Percentiles rank a stretch among this genome's conserved stretches.
Conservation (phyloP, 2,888 invertebrate species). For the Adelphocoris suturalis region DNA sequence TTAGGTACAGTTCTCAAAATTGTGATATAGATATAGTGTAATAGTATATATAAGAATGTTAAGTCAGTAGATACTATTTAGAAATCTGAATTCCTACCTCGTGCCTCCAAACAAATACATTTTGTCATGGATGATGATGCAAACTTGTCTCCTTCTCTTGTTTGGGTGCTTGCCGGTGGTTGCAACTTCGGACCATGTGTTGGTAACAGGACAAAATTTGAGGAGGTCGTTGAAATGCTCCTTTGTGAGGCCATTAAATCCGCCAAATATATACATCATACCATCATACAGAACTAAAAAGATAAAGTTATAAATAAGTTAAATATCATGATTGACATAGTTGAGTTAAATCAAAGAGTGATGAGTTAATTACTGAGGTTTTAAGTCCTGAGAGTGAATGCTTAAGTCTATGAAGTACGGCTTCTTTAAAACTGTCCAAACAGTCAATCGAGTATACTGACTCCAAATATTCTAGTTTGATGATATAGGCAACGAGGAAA, state of each 20-base stretch:
- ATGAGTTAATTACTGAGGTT: too few species aligned
- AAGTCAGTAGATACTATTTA: neutral
- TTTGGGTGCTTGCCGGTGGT: slow-evolving; percentile 83
- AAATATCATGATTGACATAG: neutral
- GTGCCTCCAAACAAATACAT: slow-evolving; percentile 95
- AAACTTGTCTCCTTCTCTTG: slow-evolving; percentile 88
- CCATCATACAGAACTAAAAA: slow-evolving; percentile 88
- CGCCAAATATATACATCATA: slow-evolving; percentile 93
- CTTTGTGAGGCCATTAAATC: slow-evolving; percentile 88
- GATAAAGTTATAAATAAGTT: neutral
- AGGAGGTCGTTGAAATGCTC: slow-evolving; percentile 92
- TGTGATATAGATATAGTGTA: too few species aligned
- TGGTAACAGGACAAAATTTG: slow-evolving; percentile 84
- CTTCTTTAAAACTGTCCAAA: too few species aligned
- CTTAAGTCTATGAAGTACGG: too few species aligned
- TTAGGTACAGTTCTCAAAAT: too few species aligned
- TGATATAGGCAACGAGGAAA: too few species aligned
- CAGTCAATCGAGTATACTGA: too few species aligned
- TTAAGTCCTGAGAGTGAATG: too few species aligned
- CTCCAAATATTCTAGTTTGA: too few species aligned
- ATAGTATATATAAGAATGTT: too few species aligned
- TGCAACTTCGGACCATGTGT: slow-evolving; percentile 83
- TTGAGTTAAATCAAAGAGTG: too few species aligned
- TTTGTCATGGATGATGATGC: slow-evolving; percentile 85
- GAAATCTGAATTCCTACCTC: slow-evolving; percentile 81